phyloP scores from a whole-genome alignment of 2,113 vertebrate genomes.

The Saccopteryx bilineata region DNA sequence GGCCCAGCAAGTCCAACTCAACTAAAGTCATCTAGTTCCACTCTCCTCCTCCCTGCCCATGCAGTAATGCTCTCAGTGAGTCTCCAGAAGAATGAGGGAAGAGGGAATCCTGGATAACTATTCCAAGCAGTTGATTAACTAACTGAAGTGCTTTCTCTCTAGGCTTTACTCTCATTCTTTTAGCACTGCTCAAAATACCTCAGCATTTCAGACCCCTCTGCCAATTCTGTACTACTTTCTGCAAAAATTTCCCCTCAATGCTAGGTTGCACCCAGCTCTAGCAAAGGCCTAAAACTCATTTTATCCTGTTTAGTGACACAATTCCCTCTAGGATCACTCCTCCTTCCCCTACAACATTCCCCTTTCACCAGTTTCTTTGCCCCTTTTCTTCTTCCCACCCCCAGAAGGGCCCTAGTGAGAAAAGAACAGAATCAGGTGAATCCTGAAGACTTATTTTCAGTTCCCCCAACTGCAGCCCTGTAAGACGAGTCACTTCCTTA shows the following conservation, averaged over 20 bases:
- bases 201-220: background rate
- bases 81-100: background rate
- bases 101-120: background rate
- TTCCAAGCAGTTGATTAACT: background rate
- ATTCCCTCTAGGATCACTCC: background rate
- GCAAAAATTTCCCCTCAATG: background rate
- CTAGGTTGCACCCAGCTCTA: background rate
- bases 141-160: background rate
- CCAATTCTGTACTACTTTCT: constrained; percentile 6
- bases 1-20: constrained; percentile 26
- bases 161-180: background rate
- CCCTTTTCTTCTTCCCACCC: background rate
- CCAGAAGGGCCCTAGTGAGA: background rate
- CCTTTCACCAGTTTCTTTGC: constrained; percentile 12
- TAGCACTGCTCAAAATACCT: background rate
- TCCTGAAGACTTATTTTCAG: constrained; percentile 23
- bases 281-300: background rate
- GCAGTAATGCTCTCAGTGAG: background rate
- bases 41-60: background rate
- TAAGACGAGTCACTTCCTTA: constrained; percentile 69
- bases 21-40: background rate
- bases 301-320: background rate
- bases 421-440: background rate
- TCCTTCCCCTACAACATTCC: background rate
- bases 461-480: constrained; percentile 5